Evolutionary conservation across 2,888 invertebrate genomes (phyloP), one percentile per base, ranked within the genome.

Genomic region (Machimus atricapillus): DNA sequence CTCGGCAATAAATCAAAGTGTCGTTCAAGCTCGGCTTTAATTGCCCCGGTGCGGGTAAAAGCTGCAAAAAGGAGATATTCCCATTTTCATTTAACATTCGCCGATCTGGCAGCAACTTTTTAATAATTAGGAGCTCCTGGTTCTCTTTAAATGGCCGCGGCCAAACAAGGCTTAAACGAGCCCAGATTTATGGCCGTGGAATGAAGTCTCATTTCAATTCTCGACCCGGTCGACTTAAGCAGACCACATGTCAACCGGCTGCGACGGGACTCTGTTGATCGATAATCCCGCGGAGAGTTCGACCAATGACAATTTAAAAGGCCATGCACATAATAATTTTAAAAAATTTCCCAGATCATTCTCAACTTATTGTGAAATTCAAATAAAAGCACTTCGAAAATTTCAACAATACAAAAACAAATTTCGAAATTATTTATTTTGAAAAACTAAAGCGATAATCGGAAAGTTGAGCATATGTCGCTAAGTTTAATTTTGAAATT

Each of bases 91-190:
- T 81, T 66, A 58, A 34, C 12, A 58, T n/a, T 58, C 37, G 82
- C 82, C n/a, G 37, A 34, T 37, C 40, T 58, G 58, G 37, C 82
- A 82, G 34, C 82, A 82, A 82, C 66, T 82, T 82, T 82, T 82
- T 82, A 82, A 82, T 82, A 82, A 82, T 82, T 82, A 82, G 66
- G 82, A 82, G 82, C 82, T 82, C 34, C 82, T 82, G 82, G n/a
- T 82, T 82, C 23, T 23, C 82, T 82, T 56, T 58, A 58, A 82
- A 58, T 82, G 82, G 82, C 37, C 19, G 19, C 27, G 19, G 56
- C 43, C 43, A 46, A 46, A 82, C 58, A 56, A 82, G n/a, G 19
- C 82, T 79, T 52, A 82, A 58, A 56, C 37, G 66, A 37, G 16
- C 9, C 6, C 66, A 82, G 82, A 82, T 82, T 82, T 82, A 82